Conservation (phyloP, 1,140 invertebrate species). For the Scaptomyza pallida region DNA sequence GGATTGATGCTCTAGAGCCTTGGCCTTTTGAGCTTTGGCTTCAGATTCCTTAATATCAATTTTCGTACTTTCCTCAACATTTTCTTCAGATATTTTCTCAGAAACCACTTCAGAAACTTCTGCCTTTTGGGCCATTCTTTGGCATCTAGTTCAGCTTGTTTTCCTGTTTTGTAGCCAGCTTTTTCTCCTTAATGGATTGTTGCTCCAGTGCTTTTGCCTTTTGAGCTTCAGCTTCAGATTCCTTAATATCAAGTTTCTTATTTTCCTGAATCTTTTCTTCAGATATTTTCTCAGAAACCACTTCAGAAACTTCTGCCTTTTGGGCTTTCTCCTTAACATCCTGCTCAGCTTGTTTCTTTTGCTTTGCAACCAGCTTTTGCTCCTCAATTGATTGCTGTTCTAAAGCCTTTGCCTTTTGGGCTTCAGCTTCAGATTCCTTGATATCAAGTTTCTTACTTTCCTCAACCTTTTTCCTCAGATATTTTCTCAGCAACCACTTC, state of each 20-base stretch:
- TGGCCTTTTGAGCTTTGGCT: constrained; percentile 37
- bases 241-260: constrained; percentile 5
- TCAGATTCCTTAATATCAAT: constrained; percentile 2
- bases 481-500: constrained; percentile 30
- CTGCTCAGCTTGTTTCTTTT: constrained; percentile 24
- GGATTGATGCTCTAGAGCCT: constrained; percentile 21
- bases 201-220: constrained; percentile 36
- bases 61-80: neutral
- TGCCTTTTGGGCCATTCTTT: constrained; percentile 22
- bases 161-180: constrained; percentile 13
- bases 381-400: constrained; percentile 36
- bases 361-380: constrained; percentile 14
- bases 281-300: constrained; percentile 23
- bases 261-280: constrained; percentile 12
- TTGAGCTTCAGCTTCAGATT: constrained; percentile 34
- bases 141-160: constrained; percentile 13
- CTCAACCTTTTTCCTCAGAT: constrained; percentile 8
- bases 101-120: constrained; percentile 37
- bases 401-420: constrained; percentile 41
- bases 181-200: constrained; percentile 29
- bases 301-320: constrained; percentile 49
- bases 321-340: constrained; percentile 14
- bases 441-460: neutral
- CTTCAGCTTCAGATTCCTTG: constrained; percentile 30
- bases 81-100: constrained; percentile 21